These are phyloP conservation scores for Leptopilina boulardi DNA, from an alignment of 1,140 invertebrate genomes.

Conservation along the genomic window DNA sequence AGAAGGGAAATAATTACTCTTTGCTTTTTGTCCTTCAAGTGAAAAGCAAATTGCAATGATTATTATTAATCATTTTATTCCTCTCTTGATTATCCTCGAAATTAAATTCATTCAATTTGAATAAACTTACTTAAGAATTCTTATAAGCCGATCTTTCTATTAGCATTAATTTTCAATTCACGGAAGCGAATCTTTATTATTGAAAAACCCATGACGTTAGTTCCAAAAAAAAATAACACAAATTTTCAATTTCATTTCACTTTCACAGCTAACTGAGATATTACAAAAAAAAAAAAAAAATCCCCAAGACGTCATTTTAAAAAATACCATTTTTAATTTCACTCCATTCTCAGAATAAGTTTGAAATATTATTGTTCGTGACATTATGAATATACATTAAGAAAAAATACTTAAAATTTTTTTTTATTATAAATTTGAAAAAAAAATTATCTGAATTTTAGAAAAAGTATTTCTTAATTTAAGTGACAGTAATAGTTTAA, in stretches of 20 bases:
- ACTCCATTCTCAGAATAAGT: too few relatives aligned
- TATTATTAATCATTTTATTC: constrained; percentile 2
- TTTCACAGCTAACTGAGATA: too few relatives aligned
- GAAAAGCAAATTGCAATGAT: constrained; percentile 6
- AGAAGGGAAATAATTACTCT: constrained; percentile 26
- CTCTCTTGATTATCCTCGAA: neutral
- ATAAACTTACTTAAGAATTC: constrained; percentile 1
- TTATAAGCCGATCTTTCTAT: neutral
- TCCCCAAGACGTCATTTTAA: too few relatives aligned
- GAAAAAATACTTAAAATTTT: too few relatives aligned
- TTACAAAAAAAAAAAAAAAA: too few relatives aligned
- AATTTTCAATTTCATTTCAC: neutral
- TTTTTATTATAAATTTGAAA: too few relatives aligned
- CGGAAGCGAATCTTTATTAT: neutral
- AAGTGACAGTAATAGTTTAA: too few relatives aligned
- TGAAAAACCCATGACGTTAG: neutral
- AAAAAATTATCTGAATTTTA: too few relatives aligned
- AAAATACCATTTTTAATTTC: too few relatives aligned
- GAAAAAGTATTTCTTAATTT: too few relatives aligned
- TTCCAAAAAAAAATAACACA: neutral
- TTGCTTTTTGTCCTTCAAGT: constrained; percentile 18
- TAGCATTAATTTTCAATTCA: constrained; percentile 4
- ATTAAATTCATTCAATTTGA: constrained; percentile 1
- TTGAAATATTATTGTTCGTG: too few relatives aligned
- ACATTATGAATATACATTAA: too few relatives aligned